phyloP scores from a whole-genome alignment of 2,113 vertebrate genomes.

The Cnemophilus loriae region DNA sequence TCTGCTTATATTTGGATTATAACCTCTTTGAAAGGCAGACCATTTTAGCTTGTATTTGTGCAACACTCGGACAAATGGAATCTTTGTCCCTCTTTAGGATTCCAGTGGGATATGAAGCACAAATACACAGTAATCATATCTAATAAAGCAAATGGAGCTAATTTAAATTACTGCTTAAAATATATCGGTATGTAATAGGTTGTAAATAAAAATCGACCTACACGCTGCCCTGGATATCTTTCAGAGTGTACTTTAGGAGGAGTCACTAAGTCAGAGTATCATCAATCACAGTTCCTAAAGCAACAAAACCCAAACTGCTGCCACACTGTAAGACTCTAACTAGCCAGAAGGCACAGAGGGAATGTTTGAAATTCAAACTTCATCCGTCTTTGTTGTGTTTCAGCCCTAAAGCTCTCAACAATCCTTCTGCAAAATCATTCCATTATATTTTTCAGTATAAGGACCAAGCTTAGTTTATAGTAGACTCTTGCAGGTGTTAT shows the following conservation, averaged over 20 bases:
- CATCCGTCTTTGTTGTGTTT: background rate
- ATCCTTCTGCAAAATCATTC: background rate
- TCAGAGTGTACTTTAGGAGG: slow-evolving; percentile 12
- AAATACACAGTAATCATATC: background rate
- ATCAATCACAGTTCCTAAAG: background rate
- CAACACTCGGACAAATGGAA: background rate
- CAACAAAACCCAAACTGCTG: background rate
- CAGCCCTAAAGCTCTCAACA: background rate
- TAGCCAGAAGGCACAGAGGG: background rate
- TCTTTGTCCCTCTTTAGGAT: background rate
- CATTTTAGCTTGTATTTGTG: background rate
- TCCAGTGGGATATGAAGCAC: background rate
- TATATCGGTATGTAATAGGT: background rate
- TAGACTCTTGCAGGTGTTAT: background rate
- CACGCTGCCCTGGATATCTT: background rate
- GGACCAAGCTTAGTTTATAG: background rate
- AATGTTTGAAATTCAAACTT: background rate
- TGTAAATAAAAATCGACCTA: background rate
- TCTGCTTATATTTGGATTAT: background rate
- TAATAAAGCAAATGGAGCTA: slow-evolving; percentile 17
- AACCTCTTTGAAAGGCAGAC: background rate
- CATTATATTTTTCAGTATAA: background rate
- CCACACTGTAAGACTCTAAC: rapidly evolving
- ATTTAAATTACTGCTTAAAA: slow-evolving; percentile 42
- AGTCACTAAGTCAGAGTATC: background rate